phyloP scores from a whole-genome alignment of 2,113 vertebrate species.

The Carlito syrichta region DNA sequence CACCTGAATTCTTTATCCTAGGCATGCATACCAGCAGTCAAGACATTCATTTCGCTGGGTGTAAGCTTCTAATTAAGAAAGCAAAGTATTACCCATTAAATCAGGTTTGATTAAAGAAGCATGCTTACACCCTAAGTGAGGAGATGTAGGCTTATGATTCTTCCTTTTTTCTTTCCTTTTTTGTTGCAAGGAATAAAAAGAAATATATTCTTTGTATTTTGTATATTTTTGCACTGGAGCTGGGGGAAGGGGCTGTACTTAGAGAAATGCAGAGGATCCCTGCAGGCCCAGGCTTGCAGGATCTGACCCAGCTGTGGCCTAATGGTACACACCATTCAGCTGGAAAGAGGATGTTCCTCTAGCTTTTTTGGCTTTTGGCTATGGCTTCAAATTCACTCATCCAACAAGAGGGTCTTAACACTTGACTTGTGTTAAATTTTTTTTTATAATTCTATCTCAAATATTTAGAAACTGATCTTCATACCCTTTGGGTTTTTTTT shows the following conservation, averaged over 20 bases:
- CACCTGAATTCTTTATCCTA: conserved; percentile 4
- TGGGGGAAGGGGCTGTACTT: not conserved
- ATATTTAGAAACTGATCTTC: not conserved
- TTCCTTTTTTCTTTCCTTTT: not conserved
- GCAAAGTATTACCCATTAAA: not conserved
- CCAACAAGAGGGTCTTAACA: not conserved
- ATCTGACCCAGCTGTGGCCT: not conserved
- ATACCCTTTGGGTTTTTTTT: not conserved
- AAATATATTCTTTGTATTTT: not conserved
- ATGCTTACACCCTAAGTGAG: not conserved
- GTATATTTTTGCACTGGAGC: not conserved
- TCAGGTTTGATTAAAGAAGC: not conserved
- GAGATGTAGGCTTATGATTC: not conserved
- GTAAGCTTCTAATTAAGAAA: not conserved
- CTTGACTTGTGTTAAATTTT: not conserved
- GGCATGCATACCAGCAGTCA: not conserved
- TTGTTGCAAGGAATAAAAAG: not conserved
- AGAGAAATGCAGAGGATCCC: not conserved
- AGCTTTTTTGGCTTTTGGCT: not conserved
- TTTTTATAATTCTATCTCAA: not conserved
- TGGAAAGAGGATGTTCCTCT: not conserved
- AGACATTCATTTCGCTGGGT: not conserved
- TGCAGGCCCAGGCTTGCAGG: not conserved
- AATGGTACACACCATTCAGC: not conserved
- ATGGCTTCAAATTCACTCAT: not conserved